Conservation (phyloP, 2,113 vertebrate genomes). For the Lethenteron reissneri region DNA sequence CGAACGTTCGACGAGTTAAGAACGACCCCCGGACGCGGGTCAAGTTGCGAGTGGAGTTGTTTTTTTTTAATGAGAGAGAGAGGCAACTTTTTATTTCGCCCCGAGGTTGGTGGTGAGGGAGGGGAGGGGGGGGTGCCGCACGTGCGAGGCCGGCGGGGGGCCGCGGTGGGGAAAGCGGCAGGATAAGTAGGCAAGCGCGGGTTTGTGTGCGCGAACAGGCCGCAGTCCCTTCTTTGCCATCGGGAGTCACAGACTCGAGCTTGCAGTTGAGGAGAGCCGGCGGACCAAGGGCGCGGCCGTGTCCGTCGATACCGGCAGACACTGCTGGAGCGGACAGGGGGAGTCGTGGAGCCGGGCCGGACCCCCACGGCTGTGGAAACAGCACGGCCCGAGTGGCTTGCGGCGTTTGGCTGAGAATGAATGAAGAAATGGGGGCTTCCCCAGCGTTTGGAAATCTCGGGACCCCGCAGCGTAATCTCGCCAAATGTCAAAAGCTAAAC, state of each 20-base stretch:
- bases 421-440: no score
- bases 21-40: not conserved
- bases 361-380: no score
- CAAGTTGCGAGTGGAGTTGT: not conserved
- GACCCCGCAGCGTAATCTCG: no score
- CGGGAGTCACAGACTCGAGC: constrained; percentile 6
- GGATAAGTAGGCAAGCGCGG: constrained; percentile 1
- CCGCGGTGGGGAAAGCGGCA: constrained; percentile 8
- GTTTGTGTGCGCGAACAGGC: constrained; percentile 1
- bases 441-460: no score
- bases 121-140: not conserved
- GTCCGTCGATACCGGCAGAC: no score
- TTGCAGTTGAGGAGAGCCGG: not conserved
- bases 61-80: not conserved
- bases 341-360: no score
- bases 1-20: not conserved
- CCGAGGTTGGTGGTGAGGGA: not conserved
- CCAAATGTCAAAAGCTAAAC: no score
- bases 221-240: not conserved
- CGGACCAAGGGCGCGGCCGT: not conserved
- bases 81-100: not conserved
- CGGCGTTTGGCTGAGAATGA: no score
- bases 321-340: no score
- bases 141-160: not conserved
- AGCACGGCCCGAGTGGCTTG: no score